Conservation (phyloP, 2,797 vertebrate species). For the Macropus fuliginosus region DNA sequence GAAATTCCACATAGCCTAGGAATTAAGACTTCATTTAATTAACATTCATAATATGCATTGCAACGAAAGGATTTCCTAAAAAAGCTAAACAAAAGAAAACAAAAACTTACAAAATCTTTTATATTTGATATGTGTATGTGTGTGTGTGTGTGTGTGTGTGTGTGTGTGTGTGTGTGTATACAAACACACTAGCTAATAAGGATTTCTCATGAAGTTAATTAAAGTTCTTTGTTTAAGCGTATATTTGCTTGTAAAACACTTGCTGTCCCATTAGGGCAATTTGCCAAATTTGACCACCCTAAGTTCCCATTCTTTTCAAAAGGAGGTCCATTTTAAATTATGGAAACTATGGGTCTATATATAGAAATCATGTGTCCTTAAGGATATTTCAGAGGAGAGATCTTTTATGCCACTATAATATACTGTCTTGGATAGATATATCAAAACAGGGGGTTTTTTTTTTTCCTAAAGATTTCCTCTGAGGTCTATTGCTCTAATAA, state of each 20-base stretch:
- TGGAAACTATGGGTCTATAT: background rate
- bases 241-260: conserved; percentile 12
- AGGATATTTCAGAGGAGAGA: background rate
- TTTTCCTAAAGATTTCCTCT: conserved; percentile 7
- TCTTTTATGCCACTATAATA: conserved; percentile 29
- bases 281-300: background rate
- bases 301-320: conserved; percentile 29
- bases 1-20: background rate
- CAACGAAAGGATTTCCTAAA: background rate
- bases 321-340: conserved; percentile 27
- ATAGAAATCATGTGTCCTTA: background rate
- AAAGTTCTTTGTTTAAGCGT: conserved; percentile 30
- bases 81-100: background rate
- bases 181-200: background rate
- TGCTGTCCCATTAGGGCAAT: background rate
- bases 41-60: conserved; percentile 3
- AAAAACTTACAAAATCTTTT: background rate
- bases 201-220: background rate
- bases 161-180: background rate
- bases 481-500: conserved; percentile 22
- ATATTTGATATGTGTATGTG: background rate
- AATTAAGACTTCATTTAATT: background rate
- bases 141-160: background rate
- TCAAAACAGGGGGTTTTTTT: background rate
- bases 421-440: background rate